Evolutionary conservation across 2,888 invertebrate species (phyloP), one percentile per base, ranked within the genome.

Genomic region (Halictus ligatus): DNA sequence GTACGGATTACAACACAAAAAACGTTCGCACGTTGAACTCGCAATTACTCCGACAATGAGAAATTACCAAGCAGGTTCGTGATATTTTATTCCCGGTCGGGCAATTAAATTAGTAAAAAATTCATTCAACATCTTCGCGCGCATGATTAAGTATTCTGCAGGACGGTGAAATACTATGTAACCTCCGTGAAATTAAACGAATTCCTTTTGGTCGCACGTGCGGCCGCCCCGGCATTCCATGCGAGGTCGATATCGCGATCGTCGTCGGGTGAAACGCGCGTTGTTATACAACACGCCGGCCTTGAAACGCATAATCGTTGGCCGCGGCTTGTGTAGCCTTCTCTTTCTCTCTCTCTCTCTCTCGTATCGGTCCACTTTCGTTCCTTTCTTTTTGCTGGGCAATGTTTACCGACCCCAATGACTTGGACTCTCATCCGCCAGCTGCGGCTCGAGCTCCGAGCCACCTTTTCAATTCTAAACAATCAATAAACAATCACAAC

Each of bases 271-370:
- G 78, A 81, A 86, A 84, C 83, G 67, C 81, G 25, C 78, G 85
- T 86, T 86, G 90, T 90, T 90, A 90, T 85, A 88, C 87, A 90
- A 90, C 87, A 74, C 76, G 73, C 10, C 84, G 90, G 77, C 89
- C 90, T 90, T 90, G 90, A 83, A 88, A 90, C 87, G 88, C 90
- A 88, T 88, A 90, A 90, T 90, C 88, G 88, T 80, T 80, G 81
- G 78, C 83, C 79, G 83, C 73, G 13, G 74, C 81, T 89, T 78
- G 69, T 54, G 79, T 71, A 35, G 40, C 40, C 73, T 77, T 67
- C 64, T 50, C 82, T 60, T 80, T 60, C 77, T 60, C 78, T 54
- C 48, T 67, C 64, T 50, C 82, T 60, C 82, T 60, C 77, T 60
- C 78, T 54, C 48, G 73, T 43, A 87, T 82, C 80, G 78, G 46